phyloP scores from a whole-genome alignment of 2,113 vertebrate species.

The Oncorhynchus nerka region DNA sequence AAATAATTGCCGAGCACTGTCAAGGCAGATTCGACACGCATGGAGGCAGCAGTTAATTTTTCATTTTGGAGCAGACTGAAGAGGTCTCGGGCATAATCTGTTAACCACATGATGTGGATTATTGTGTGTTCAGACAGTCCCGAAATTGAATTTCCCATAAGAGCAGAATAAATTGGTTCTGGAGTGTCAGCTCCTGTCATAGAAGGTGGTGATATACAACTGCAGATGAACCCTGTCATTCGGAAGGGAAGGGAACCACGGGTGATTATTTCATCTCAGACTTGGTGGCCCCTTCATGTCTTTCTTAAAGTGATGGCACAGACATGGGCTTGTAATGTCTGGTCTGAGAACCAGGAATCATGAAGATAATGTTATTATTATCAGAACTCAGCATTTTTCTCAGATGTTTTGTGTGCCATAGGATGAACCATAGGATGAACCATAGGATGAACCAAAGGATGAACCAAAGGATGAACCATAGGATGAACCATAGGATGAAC shows the following conservation, averaged over 20 bases:
- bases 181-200: constrained; percentile 45
- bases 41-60: constrained; percentile 42
- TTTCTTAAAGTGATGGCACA: neutral
- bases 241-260: constrained; percentile 35
- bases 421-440: no score
- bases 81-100: constrained; percentile 46
- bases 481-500: no score
- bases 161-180: constrained; percentile 65
- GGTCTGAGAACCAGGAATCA: no score
- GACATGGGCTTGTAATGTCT: no score
- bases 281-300: constrained; percentile 15
- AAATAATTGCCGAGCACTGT: constrained; percentile 50
- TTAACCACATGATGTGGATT: constrained; percentile 47
- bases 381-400: no score
- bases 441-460: no score
- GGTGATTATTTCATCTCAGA: constrained; percentile 43
- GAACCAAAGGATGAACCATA: no score
- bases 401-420: no score
- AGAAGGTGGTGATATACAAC: neutral
- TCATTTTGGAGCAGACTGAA: constrained; percentile 36
- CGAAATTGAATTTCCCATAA: constrained; percentile 57
- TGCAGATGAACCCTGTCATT: neutral
- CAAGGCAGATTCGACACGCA: constrained; percentile 20
- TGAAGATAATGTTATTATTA: no score
- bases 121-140: constrained; percentile 45